These are phyloP conservation scores for Neodiprion lecontei DNA, from an alignment of 1,140 invertebrate genomes.

Conservation along the genomic window DNA sequence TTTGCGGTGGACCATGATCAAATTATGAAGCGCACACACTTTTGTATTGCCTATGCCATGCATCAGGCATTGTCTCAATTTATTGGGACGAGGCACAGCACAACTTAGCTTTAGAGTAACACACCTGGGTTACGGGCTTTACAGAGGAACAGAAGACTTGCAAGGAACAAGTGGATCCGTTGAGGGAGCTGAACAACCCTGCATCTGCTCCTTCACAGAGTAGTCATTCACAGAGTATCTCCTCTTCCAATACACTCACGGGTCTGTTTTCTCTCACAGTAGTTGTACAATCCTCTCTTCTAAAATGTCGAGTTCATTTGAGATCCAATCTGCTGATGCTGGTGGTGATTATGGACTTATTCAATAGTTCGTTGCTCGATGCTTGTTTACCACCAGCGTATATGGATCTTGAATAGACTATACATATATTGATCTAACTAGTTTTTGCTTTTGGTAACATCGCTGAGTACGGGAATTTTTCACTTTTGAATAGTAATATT, in stretches of 20 bases:
- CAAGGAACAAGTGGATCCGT: slow-evolving; percentile 55
- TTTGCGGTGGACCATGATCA: slow-evolving; percentile 5
- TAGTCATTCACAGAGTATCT: slow-evolving; percentile 57
- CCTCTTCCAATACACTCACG: slow-evolving; percentile 57
- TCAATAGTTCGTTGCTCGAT: background rate
- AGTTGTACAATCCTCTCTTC: slow-evolving; percentile 51
- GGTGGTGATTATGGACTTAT: background rate
- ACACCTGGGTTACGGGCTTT: slow-evolving; percentile 59
- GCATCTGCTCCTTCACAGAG: slow-evolving; percentile 52
- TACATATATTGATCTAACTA: background rate
- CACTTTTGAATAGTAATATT: background rate
- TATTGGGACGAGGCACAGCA: background rate
- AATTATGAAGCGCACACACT: background rate
- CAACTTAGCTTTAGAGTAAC: slow-evolving; percentile 34
- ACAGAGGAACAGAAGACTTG: slow-evolving; percentile 56
- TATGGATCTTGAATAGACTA: background rate
- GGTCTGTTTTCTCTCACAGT: slow-evolving; percentile 60
- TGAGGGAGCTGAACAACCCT: slow-evolving; percentile 52
- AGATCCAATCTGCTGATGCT: background rate
- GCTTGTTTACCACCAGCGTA: background rate
- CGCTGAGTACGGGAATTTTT: background rate
- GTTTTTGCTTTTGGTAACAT: background rate
- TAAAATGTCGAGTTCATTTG: slow-evolving; percentile 20
- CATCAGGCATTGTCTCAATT: background rate
- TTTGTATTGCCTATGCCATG: background rate